A percentile compares a stretch with the other conserved stretches of the same genome.
These are phyloP conservation scores for Syndactyla subalaris DNA, from an alignment of 2,797 vertebrate species.

Conservation along the genomic window DNA sequence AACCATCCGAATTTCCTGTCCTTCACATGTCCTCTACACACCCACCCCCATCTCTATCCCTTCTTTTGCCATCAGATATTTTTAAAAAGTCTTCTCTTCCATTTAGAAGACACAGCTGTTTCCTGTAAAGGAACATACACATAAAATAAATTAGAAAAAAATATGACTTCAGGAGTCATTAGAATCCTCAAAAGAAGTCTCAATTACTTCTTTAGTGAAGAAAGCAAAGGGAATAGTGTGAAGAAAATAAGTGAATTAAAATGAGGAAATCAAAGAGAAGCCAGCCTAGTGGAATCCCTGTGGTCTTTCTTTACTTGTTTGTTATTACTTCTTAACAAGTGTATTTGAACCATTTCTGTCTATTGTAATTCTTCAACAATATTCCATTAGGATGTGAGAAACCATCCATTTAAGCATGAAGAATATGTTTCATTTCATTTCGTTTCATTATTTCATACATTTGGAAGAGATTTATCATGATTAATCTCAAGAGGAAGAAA, in stretches of 20 bases:
- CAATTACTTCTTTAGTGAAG: slow-evolving; percentile 7
- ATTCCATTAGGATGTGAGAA: slow-evolving; percentile 34
- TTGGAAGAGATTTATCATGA: slow-evolving; percentile 9
- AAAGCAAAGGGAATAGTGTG: neutral
- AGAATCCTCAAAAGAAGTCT: neutral
- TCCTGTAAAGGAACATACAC: neutral
- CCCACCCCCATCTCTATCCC: neutral
- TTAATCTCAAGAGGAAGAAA: slow-evolving; percentile 46
- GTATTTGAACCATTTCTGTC: neutral
- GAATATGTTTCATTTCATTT: slow-evolving; percentile 23
- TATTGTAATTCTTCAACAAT: slow-evolving; percentile 11
- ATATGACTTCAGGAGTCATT: neutral
- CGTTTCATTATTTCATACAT: slow-evolving; percentile 22
- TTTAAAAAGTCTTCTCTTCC: neutral
- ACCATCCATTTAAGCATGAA: neutral
- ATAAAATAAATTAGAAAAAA: neutral
- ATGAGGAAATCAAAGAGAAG: slow-evolving; percentile 29
- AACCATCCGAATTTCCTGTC: neutral
- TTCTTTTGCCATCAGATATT: neutral
- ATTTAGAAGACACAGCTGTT: neutral
- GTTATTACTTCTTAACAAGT: neutral
- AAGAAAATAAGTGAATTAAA: slow-evolving; percentile 14
- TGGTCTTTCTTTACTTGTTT: slow-evolving; percentile 5
- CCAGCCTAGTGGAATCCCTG: neutral
- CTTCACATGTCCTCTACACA: neutral